phyloP scores from a whole-genome alignment of 2,888 invertebrate genomes.

The Hoplodrina blanda region DNA sequence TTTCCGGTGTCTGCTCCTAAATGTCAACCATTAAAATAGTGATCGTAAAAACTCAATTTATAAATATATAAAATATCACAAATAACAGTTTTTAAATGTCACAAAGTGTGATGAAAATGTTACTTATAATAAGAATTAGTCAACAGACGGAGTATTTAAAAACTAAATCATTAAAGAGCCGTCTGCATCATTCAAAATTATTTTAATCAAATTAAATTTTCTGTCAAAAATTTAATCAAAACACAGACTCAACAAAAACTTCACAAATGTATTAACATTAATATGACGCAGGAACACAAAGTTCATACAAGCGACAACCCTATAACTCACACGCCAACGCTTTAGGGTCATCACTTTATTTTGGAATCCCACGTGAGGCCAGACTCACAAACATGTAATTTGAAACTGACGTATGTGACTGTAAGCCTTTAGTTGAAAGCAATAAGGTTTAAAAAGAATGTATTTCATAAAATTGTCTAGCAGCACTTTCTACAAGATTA shows the following conservation, averaged over 20 bases:
- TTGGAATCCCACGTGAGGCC: constrained; percentile 78
- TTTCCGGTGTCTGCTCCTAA: constrained; percentile 10
- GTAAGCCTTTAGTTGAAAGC: constrained; percentile 19
- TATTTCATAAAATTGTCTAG: constrained; percentile 38
- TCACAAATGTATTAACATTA: constrained; percentile 58
- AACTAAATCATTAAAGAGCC: no score
- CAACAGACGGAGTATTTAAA: no score
- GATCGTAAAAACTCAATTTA: background rate
- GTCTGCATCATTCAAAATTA: no score
- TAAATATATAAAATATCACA: background rate
- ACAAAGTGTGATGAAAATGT: background rate
- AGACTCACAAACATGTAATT: constrained; percentile 55
- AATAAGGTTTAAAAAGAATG: constrained; percentile 37
- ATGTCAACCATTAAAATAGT: constrained; percentile 31
- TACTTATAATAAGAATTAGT: background rate
- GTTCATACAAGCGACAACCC: constrained; percentile 71
- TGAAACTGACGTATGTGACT: constrained; percentile 12
- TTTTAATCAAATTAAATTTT: constrained; percentile 3
- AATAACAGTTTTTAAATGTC: background rate
- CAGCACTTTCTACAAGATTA: constrained; percentile 29
- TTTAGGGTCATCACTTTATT: constrained; percentile 82
- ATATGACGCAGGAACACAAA: constrained; percentile 61
- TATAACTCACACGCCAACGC: constrained; percentile 76
- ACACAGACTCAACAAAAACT: constrained; percentile 54
- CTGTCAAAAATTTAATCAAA: constrained; percentile 34